Conservation (phyloP, 2,888 invertebrate genomes). For the Sinohyriopsis cumingii region DNA sequence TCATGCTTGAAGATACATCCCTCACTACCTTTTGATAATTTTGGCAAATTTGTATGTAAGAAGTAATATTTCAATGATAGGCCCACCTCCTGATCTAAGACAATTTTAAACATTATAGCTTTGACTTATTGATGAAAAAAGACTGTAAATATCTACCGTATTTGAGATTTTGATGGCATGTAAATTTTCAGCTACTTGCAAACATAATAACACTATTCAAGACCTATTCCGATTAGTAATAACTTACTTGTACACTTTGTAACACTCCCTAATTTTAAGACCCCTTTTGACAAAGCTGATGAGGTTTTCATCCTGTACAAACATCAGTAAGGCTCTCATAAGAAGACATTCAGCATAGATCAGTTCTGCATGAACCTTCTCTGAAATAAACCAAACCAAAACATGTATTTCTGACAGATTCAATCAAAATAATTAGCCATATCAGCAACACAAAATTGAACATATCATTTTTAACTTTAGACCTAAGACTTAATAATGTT, state of each 20-base stretch:
- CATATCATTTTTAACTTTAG: not conserved
- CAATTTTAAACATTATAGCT: too few species aligned
- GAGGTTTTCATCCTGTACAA: conserved; percentile 95
- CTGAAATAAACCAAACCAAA: conserved; percentile 53
- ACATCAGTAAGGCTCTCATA: conserved; percentile 89
- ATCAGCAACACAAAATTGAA: not conserved
- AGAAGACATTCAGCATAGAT: conserved; percentile 94
- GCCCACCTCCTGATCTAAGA: too few species aligned
- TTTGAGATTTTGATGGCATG: too few species aligned
- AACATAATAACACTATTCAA: too few species aligned
- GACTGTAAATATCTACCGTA: too few species aligned
- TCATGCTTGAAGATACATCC: too few species aligned
- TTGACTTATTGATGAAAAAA: too few species aligned
- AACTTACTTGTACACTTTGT: conserved; percentile 91
- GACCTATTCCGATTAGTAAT: not conserved
- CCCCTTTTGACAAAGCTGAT: conserved; percentile 94
- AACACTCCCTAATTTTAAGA: conserved; percentile 91
- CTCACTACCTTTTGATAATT: too few species aligned
- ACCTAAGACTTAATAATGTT: too few species aligned
- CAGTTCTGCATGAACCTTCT: conserved; percentile 93
- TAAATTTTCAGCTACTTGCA: too few species aligned
- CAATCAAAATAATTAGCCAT: not conserved
- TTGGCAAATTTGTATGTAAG: too few species aligned
- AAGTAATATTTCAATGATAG: too few species aligned
- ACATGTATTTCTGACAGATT: not conserved